Percentiles rank a stretch among this genome's conserved stretches.
Conservation (phyloP, 2,888 invertebrate genomes). For the Lamproptera curius region DNA sequence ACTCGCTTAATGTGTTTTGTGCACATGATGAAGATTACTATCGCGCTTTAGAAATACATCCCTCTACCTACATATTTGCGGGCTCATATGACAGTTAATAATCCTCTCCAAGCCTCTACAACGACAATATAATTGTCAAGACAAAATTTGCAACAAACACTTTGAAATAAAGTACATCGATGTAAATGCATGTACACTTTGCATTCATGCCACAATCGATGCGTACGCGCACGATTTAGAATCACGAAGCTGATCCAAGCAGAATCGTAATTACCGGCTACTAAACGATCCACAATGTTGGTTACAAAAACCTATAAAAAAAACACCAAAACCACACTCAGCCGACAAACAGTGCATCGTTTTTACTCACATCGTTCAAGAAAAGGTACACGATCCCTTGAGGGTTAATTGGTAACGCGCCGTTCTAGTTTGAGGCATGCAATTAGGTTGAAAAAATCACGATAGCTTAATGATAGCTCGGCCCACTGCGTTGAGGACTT, state of each 20-base stretch:
- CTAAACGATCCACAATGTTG: no score
- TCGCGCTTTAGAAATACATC: slow-evolving; percentile 11
- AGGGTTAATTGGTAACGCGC: no score
- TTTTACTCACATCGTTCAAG: no score
- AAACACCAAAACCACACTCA: no score
- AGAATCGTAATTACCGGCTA: slow-evolving; percentile 17
- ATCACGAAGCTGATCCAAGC: slow-evolving; percentile 19
- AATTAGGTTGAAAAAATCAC: slow-evolving; percentile 37
- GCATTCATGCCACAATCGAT: slow-evolving; percentile 15
- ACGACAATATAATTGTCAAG: no score
- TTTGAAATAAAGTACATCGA: slow-evolving; percentile 13
- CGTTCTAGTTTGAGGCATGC: slow-evolving; percentile 20
- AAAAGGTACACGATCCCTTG: no score
- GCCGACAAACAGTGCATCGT: no score
- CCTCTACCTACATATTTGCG: slow-evolving; percentile 2
- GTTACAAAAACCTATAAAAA: no score
- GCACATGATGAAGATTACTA: slow-evolving; percentile 15
- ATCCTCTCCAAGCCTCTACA: no score
- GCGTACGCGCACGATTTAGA: slow-evolving; percentile 20
- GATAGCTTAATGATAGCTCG: slow-evolving; percentile 12
- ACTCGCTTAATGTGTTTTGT: slow-evolving; percentile 21
- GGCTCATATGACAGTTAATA: slow-evolving; percentile 17
- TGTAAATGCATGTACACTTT: slow-evolving; percentile 20
- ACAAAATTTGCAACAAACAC: neutral
- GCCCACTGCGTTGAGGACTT: slow-evolving; percentile 38